phyloP scores from a whole-genome alignment of 2,888 invertebrate genomes.

The Cheilosia vernalis region DNA sequence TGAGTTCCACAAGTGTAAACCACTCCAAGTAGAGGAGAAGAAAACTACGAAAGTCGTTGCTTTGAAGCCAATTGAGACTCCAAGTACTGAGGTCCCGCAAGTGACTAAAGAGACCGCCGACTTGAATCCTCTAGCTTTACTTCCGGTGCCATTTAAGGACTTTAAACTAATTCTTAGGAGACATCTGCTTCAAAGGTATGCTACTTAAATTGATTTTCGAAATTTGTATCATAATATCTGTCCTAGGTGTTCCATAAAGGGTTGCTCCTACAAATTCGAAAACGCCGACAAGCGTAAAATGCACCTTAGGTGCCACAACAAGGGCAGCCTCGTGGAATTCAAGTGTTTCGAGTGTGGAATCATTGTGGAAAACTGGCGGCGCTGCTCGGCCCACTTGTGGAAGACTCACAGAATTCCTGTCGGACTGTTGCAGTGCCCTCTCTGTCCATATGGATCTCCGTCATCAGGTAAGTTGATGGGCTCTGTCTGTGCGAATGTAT shows the following conservation, averaged over 20 bases:
- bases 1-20: slow-evolving; percentile 79
- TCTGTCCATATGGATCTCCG: slow-evolving; percentile 85
- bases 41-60: slow-evolving; percentile 34
- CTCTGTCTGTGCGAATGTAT: neutral
- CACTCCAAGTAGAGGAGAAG: slow-evolving; percentile 55
- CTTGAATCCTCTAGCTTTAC: slow-evolving; percentile 74
- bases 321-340: slow-evolving; percentile 80
- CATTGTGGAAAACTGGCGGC: slow-evolving; percentile 86
- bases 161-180: slow-evolving; percentile 79
- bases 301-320: slow-evolving; percentile 85
- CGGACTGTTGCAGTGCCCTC: slow-evolving; percentile 85
- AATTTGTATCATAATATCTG: slow-evolving; percentile 13
- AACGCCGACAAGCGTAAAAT: slow-evolving; percentile 82
- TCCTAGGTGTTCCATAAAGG: slow-evolving; percentile 84
- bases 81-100: slow-evolving; percentile 8
- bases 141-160: slow-evolving; percentile 81
- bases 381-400: slow-evolving; percentile 88
- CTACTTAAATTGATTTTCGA: neutral
- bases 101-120: slow-evolving; percentile 32
- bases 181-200: slow-evolving; percentile 78
- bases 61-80: neutral
- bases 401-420: slow-evolving; percentile 86
- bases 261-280: slow-evolving; percentile 85
- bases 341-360: slow-evolving; percentile 85
- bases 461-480: slow-evolving; percentile 81